These are phyloP conservation scores for Piaya cayana DNA, from an alignment of 2,113 vertebrate genomes.

Conservation along the genomic window DNA sequence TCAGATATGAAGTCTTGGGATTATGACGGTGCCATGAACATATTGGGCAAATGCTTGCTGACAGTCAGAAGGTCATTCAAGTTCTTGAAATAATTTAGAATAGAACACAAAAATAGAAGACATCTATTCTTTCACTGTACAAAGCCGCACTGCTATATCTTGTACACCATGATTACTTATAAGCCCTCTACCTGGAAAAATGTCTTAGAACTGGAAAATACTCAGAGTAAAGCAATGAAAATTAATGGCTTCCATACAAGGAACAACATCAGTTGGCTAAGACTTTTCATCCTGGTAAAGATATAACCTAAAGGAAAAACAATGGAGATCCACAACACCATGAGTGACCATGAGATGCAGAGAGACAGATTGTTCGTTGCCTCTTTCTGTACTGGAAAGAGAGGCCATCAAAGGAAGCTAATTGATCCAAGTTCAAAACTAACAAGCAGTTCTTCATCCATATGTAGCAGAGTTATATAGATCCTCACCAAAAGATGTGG, in stretches of 20 bases:
- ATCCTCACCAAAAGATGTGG: background rate
- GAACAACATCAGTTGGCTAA: background rate
- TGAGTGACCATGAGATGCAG: background rate
- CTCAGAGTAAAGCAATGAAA: background rate
- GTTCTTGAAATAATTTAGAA: background rate
- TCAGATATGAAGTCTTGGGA: background rate
- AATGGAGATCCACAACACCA: background rate
- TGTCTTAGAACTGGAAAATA: background rate
- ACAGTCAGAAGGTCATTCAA: background rate
- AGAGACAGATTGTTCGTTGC: background rate
- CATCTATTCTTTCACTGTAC: background rate
- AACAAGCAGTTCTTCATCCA: background rate
- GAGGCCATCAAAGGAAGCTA: background rate
- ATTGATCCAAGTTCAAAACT: slow-evolving; percentile 12
- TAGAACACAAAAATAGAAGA: background rate
- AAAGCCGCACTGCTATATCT: background rate
- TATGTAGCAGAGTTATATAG: background rate
- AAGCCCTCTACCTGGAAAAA: background rate
- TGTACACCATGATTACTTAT: background rate
- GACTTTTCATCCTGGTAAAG: background rate
- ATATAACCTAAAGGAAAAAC: background rate
- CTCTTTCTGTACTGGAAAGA: background rate
- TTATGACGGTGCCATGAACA: background rate
- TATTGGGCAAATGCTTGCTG: background rate
- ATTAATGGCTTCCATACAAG: background rate